Evolutionary conservation across 2,113 vertebrate species (phyloP).

Genomic region (Sceloporus undulatus): DNA sequence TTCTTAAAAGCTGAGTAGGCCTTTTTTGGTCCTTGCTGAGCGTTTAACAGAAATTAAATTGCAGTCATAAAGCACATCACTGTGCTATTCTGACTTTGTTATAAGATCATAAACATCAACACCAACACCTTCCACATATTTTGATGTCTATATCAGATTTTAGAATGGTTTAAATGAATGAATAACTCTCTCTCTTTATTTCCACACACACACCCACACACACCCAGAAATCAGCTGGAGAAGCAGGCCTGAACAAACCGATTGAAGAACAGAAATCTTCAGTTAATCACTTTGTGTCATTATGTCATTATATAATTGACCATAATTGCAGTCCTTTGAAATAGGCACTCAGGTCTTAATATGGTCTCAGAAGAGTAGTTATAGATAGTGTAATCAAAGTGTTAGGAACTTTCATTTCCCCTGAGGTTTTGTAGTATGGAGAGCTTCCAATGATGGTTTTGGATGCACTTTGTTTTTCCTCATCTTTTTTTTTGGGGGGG

Average conservation of each 20-base stretch:
- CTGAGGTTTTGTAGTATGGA: not conserved
- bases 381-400: constrained; percentile 16
- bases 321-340: constrained; percentile 17
- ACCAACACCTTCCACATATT: not conserved
- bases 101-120: not conserved
- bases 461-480: not conserved
- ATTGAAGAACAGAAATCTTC: constrained; percentile 22
- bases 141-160: not conserved
- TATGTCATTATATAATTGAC: constrained; percentile 44
- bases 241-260: not conserved
- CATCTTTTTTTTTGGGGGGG: not conserved
- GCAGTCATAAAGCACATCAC: constrained; percentile 1
- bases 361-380: constrained; percentile 23
- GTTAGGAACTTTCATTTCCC: not conserved
- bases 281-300: constrained; percentile 35
- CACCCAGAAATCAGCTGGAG: not conserved
- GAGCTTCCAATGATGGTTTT: not conserved
- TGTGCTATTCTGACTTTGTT: not conserved
- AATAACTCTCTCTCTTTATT: not conserved
- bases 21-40: not conserved
- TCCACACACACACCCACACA: not conserved
- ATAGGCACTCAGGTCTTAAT: constrained; percentile 26
- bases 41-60: constrained; percentile 27
- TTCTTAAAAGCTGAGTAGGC: constrained; percentile 2
- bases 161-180: not conserved